Percentiles rank a stretch among this genome's conserved stretches.
These are phyloP conservation scores for Barnardius zonarius DNA, from an alignment of 2,113 vertebrate genomes.

Conservation along the genomic window DNA sequence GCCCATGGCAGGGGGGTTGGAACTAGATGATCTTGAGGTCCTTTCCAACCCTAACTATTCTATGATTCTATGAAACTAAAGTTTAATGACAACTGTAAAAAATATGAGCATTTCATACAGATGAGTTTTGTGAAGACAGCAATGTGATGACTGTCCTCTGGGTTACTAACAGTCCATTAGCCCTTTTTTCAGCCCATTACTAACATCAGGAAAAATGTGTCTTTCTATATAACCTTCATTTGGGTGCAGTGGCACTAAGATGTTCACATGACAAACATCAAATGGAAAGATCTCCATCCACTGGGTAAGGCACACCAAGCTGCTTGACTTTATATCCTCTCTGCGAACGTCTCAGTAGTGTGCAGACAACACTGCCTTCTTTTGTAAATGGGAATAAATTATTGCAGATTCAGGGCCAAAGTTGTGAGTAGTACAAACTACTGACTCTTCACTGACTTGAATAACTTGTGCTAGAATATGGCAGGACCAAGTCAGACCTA, in stretches of 20 bases:
- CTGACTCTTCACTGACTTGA: neutral
- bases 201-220: conserved; percentile 6
- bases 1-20: no score
- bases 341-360: neutral
- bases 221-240: conserved; percentile 8
- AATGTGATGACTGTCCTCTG: neutral
- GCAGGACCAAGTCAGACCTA: neutral
- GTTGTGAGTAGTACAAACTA: neutral
- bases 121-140: neutral
- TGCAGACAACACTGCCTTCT: neutral
- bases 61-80: neutral
- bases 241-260: neutral
- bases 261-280: neutral
- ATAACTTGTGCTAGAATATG: neutral
- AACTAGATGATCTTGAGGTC: no score
- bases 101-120: neutral
- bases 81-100: neutral
- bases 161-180: neutral
- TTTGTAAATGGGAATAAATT: neutral
- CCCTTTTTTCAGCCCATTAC: conserved; percentile 4
- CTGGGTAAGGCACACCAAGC: neutral
- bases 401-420: neutral
- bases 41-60: no score
- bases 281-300: neutral
- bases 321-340: neutral